A percentile compares a stretch with the other conserved stretches of the same genome.
Conservation (phyloP, 2,888 invertebrate genomes). For the Criorhina ranunculi region DNA sequence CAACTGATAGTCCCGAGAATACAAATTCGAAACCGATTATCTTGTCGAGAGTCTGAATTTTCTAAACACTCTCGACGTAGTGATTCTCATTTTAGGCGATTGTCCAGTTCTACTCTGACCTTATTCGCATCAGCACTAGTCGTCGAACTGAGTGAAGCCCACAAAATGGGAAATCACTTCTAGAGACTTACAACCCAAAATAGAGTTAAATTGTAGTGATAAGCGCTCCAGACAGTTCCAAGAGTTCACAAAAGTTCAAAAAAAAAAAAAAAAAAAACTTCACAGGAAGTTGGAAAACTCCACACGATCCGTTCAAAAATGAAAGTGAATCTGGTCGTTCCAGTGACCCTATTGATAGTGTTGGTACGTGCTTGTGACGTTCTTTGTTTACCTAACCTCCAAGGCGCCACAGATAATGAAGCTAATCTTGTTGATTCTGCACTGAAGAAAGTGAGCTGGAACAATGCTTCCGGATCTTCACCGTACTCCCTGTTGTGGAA, state of each 20-base stretch:
- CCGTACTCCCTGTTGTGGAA: constrained; percentile 67
- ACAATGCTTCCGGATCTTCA: constrained; percentile 18
- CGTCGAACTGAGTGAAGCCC: neutral
- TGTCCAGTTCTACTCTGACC: constrained; percentile 66
- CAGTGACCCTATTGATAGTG: constrained; percentile 20
- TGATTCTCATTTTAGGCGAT: constrained; percentile 1
- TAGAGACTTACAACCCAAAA: neutral
- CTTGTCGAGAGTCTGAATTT: constrained; percentile 30
- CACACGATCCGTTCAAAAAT: constrained; percentile 24
- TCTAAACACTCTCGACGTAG: constrained; percentile 24
- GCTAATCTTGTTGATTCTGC: constrained; percentile 1
- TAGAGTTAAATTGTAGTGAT: neutral
- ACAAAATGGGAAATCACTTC: neutral
- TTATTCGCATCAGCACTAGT: constrained; percentile 56
- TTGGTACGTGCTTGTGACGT: constrained; percentile 28
- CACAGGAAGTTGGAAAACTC: neutral
- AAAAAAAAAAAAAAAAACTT: neutral
- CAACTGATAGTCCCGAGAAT: constrained; percentile 44
- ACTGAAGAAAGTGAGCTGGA: constrained; percentile 25
- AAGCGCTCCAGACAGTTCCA: constrained; percentile 12
- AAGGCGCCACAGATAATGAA: constrained; percentile 18
- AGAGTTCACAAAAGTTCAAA: constrained; percentile 15
- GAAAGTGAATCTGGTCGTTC: constrained; percentile 40
- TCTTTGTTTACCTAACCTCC: constrained; percentile 53
- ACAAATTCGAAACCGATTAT: constrained; percentile 41